Evolutionary conservation across 1,140 invertebrate genomes (phyloP).

Genomic region (Cheumatopsyche charites): DNA sequence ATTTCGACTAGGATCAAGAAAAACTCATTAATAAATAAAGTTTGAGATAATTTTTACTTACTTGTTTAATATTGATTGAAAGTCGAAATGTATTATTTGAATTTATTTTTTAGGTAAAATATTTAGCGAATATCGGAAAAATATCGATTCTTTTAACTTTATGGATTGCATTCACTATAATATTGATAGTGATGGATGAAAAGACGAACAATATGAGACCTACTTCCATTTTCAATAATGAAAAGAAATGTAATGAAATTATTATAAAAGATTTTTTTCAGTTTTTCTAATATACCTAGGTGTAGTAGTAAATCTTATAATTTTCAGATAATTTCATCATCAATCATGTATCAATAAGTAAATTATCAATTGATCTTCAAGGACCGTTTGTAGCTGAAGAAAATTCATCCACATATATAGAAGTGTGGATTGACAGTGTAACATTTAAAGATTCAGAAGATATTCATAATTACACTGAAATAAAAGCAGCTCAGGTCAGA

Average conservation of each 20-base stretch:
- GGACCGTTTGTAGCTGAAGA: neutral
- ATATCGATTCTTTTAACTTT: neutral
- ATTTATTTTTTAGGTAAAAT: neutral
- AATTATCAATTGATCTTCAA: neutral
- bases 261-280: too few relatives aligned
- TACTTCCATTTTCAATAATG: neutral
- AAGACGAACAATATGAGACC: neutral
- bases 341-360: neutral
- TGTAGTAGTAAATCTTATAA: neutral
- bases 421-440: neutral
- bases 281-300: too few relatives aligned
- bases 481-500: neutral
- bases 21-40: too few relatives aligned
- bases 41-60: neutral
- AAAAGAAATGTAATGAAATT: constrained; percentile 5
- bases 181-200: constrained; percentile 8
- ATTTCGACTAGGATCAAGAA: too few relatives aligned
- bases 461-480: neutral
- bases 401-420: neutral
- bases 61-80: neutral
- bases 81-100: too few relatives aligned
- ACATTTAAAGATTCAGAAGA: neutral
- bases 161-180: neutral
- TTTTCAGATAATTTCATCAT: constrained; percentile 5
- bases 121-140: constrained; percentile 1